These are phyloP conservation scores for Zoanthus solanderi DNA, from an alignment of 92 coral and sea anemone species.

Conservation along the genomic window DNA sequence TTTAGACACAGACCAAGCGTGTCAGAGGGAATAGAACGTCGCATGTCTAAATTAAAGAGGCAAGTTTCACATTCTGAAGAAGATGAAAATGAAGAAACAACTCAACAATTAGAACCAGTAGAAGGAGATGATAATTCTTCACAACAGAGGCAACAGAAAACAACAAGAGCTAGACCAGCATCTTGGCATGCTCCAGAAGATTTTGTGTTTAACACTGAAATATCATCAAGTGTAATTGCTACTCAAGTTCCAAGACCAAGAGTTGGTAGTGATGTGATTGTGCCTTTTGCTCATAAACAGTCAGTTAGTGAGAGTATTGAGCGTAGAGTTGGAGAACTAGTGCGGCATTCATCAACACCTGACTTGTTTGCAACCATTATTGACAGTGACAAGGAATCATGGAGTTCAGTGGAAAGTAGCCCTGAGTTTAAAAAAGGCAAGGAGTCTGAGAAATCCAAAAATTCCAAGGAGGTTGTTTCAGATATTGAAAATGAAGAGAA, in stretches of 20 bases:
- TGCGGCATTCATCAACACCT: slow-evolving; percentile 44
- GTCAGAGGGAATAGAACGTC: slow-evolving; percentile 83
- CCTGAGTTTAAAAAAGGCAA: neutral
- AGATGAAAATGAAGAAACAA: slow-evolving; percentile 43
- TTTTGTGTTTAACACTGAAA: neutral
- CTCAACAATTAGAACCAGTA: neutral
- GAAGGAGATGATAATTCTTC: slow-evolving; percentile 13
- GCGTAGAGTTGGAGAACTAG: slow-evolving; percentile 36
- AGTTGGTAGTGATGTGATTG: neutral
- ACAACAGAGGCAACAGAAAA: slow-evolving; percentile 13
- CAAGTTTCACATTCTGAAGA: slow-evolving; percentile 72
- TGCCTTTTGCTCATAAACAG: slow-evolving; percentile 33
- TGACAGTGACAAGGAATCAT: neutral
- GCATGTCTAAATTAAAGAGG: slow-evolving; percentile 76
- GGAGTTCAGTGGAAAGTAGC: neutral
- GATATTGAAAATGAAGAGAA: neutral
- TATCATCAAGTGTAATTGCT: neutral
- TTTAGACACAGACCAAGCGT: slow-evolving; percentile 79
- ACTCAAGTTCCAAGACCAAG: neutral
- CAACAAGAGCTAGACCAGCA: slow-evolving; percentile 5
- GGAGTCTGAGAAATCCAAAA: neutral
- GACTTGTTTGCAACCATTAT: slow-evolving; percentile 19
- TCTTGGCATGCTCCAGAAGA: slow-evolving; percentile 30
- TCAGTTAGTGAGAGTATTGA: slow-evolving; percentile 22
- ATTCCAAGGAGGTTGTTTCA: neutral